Conservation (phyloP, 1,140 invertebrate species). For the Acromyrmex charruanus region DNA sequence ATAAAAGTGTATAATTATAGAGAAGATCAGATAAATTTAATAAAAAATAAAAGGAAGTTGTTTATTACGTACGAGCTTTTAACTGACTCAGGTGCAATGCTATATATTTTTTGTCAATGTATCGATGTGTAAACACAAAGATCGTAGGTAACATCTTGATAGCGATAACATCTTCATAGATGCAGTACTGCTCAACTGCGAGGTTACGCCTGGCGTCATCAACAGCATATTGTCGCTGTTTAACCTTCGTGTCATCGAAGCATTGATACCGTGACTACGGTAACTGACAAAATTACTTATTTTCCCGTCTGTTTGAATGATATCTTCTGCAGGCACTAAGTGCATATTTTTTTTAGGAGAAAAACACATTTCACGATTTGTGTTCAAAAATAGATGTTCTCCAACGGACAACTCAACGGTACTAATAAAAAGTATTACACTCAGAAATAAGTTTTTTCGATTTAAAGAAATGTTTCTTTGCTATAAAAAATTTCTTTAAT, state of each 20-base stretch:
- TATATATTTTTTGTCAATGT: constrained; percentile 27
- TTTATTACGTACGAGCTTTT: background rate
- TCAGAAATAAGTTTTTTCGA: no score
- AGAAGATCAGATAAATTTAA: constrained; percentile 15
- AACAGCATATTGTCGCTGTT: constrained; percentile 50
- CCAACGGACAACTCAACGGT: background rate
- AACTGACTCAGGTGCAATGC: background rate
- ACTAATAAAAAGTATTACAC: background rate
- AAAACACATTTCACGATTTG: background rate
- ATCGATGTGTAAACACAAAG: background rate
- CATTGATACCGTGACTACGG: background rate
- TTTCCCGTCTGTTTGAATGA: background rate
- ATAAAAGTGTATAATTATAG: background rate
- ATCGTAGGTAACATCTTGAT: constrained; percentile 43
- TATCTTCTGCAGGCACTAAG: background rate
- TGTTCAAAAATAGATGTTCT: background rate
- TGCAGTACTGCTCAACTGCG: background rate
- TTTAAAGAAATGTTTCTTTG: no score
- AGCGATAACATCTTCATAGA: constrained; percentile 26
- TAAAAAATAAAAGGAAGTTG: no score
- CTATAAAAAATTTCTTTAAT: no score
- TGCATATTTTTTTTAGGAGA: background rate
- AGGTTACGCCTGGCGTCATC: constrained; percentile 54
- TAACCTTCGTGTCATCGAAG: constrained; percentile 59
- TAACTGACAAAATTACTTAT: constrained; percentile 58